Base-by-base conservation (phyloP, 2,888 invertebrate genomes). In the Eilema depressum region DNA sequence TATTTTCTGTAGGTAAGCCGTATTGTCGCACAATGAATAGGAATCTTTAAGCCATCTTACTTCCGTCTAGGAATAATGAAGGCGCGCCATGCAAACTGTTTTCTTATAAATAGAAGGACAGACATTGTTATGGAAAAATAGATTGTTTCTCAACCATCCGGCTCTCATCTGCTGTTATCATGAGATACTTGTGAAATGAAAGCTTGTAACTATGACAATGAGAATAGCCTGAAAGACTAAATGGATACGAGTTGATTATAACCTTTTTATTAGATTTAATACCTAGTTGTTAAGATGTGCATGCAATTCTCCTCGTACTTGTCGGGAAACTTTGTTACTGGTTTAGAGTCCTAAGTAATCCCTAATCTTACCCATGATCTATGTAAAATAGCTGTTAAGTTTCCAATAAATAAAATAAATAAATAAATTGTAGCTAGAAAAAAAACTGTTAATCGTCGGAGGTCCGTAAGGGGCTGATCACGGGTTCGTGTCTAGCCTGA, bases 21-120 rank as follows among this genome's bases (percentile, higher is more conserved):
- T 60, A 66, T 62, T 60, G 70, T 79, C 74, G 73, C 33, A 37
- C 74, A 66, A 59, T 85, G 85, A 86, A 87, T 73, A 79, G 86
- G 47, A 23, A 64, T 71, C 84, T 72, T 86, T 88, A 85, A 86
- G 83, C 83, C 85, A 80, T 85, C 85, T 80, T 82, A 83, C 85
- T 88, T 87, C 86, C 86, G 83, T 85, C 85, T 87, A 75, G 78
- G 86, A 91, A 91, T 92, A 92, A 92, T 90, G 91, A 92, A 90
- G 89, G 85, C 86, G 84, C 82, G 80, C 77, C 85, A 85, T 86
- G 83, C 85, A 86, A 87, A 88, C 86, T 79, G 85, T 84, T 89
- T 90, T 83, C 86, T 91, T 89, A 87, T 88, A 89, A 89, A 89
- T 84, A 86, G 80, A 72, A 75, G 73, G 83, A 85, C 84, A 84